Evolutionary conservation across 2,797 vertebrate genomes (phyloP).

Genomic region (Sebastes umbrosus): DNA sequence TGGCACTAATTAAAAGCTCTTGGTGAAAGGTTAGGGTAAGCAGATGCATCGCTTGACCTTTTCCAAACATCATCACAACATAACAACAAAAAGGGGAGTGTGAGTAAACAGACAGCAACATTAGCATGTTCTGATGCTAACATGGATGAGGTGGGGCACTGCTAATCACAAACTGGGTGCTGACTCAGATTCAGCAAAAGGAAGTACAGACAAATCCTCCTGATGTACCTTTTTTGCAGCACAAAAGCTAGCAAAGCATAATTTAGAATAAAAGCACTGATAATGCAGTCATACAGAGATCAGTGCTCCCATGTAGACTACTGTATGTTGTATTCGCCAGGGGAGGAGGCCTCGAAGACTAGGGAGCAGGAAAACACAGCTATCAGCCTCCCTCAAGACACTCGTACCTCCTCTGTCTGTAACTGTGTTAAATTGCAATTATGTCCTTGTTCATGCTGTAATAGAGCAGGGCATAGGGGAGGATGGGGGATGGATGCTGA

Average conservation of each 20-base stretch:
- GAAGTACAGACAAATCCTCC: background rate
- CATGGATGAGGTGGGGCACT: conserved; percentile 5
- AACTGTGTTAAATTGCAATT: conserved; percentile 70
- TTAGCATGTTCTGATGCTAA: conserved; percentile 37
- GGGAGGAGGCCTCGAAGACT: conserved; percentile 17
- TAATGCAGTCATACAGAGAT: background rate
- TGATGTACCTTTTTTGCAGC: background rate
- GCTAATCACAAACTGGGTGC: background rate
- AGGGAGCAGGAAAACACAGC: conserved; percentile 3
- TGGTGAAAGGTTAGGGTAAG: conserved; percentile 71
- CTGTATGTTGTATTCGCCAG: background rate
- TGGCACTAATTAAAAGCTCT: conserved; percentile 82
- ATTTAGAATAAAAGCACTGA: background rate
- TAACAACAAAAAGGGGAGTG: conserved; percentile 59
- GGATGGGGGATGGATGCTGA: conserved; percentile 7
- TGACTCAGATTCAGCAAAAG: background rate
- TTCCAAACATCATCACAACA: conserved; percentile 70
- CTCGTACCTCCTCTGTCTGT: conserved; percentile 40
- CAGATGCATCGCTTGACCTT: conserved; percentile 77
- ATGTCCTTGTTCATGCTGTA: conserved; percentile 67
- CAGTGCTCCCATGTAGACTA: conserved; percentile 3
- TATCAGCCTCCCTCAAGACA: conserved; percentile 31
- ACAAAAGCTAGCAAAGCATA: background rate
- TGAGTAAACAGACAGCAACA: conserved; percentile 55
- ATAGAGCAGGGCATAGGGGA: conserved; percentile 51